These are phyloP conservation scores for Ormyrus rosae DNA, from an alignment of 2,888 invertebrate species.

Conservation along the genomic window DNA sequence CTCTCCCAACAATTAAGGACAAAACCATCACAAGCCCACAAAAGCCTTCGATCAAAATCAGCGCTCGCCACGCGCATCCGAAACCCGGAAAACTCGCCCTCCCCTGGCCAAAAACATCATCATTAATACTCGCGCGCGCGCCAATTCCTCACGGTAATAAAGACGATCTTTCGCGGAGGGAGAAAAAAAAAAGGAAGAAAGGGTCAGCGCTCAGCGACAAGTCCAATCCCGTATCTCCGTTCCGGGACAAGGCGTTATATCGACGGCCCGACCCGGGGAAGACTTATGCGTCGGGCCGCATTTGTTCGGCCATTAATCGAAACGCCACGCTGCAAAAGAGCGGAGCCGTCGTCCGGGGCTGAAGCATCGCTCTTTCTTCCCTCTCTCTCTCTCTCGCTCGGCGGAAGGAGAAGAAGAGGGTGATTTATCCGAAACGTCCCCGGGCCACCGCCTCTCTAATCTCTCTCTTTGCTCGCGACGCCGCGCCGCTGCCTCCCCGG, in stretches of 20 bases:
- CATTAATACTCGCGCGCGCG: conserved; percentile 34
- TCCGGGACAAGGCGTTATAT: conserved; percentile 1
- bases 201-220: conserved; percentile 44
- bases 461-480: conserved; percentile 62
- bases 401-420: conserved; percentile 54
- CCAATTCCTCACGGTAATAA: conserved; percentile 34
- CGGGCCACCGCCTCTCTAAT: conserved; percentile 66
- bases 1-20: conserved; percentile 16
- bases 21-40: background rate
- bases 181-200: conserved; percentile 10
- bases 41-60: conserved; percentile 14
- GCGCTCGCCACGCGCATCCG: conserved; percentile 34
- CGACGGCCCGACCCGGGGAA: conserved; percentile 14
- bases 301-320: conserved; percentile 54
- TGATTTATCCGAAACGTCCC: conserved; percentile 66
- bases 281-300: conserved; percentile 41
- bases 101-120: background rate
- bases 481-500: conserved; percentile 60
- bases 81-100: conserved; percentile 11
- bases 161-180: background rate
- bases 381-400: conserved; percentile 2
- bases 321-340: conserved; percentile 8
- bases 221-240: conserved; percentile 34
- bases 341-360: background rate
- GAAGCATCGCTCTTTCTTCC: background rate